A percentile compares a stretch with the other conserved stretches of the same genome.
Conservation (phyloP, 2,888 invertebrate genomes). For the Orthosia gracilis region DNA sequence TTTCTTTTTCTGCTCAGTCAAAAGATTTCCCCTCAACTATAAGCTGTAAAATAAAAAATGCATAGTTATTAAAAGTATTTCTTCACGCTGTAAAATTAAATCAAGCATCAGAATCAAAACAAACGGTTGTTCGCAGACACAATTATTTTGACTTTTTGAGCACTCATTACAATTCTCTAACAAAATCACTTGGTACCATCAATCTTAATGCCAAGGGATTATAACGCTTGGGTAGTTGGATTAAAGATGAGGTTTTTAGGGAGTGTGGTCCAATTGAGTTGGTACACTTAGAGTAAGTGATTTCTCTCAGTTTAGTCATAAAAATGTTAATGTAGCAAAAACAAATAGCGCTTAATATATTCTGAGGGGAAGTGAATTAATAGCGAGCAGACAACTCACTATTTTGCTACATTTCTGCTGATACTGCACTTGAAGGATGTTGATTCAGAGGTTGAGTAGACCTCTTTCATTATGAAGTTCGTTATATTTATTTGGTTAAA, state of each 20-base stretch:
- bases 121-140: conserved; percentile 62
- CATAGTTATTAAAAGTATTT: conserved; percentile 27
- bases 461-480: conserved; percentile 18
- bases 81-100: conserved; percentile 45
- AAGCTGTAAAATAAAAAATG: conserved; percentile 21
- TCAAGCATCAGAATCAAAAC: conserved; percentile 61
- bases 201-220: conserved; percentile 28
- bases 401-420: conserved; percentile 73
- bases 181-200: conserved; percentile 13
- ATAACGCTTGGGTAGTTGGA: conserved; percentile 37
- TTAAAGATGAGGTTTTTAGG: conserved; percentile 36
- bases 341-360: conserved; percentile 89
- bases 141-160: conserved; percentile 64
- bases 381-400: conserved; percentile 64
- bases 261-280: conserved; percentile 62
- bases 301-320: conserved; percentile 89
- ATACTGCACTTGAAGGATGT: conserved; percentile 76
- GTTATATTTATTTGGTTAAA: conserved; percentile 8
- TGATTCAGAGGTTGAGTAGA: conserved; percentile 4
- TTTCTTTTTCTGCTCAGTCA: neutral
- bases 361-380: conserved; percentile 86
- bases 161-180: conserved; percentile 60
- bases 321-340: conserved; percentile 91
- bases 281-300: conserved; percentile 83
- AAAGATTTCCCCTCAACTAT: neutral